These are phyloP conservation scores for Scaptomyza hsui DNA, from an alignment of 1,140 invertebrate species.

Conservation along the genomic window DNA sequence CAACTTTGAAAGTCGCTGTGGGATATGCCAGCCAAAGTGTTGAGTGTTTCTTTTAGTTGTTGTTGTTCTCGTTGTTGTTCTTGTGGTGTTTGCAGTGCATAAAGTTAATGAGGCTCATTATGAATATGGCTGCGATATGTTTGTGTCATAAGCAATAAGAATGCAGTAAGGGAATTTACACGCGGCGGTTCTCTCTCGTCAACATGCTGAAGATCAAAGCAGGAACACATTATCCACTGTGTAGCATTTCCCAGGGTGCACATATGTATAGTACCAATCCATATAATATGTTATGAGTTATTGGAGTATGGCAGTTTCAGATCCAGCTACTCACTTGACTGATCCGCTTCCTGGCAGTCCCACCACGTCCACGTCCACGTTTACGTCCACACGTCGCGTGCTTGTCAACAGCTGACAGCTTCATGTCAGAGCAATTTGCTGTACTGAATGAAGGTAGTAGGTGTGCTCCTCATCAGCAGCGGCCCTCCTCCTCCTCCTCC, in stretches of 20 bases:
- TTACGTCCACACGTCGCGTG: constrained; percentile 39
- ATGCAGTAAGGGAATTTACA: constrained; percentile 60
- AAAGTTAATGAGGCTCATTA: constrained; percentile 79
- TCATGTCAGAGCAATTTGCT: constrained; percentile 81
- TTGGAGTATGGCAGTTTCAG: constrained; percentile 36
- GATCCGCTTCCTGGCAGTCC: constrained; percentile 69
- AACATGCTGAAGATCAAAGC: constrained; percentile 67
- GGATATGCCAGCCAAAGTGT: constrained; percentile 52
- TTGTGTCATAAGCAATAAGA: constrained; percentile 66
- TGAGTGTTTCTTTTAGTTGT: constrained; percentile 41
- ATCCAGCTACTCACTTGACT: constrained; percentile 29
- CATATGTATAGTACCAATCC: constrained; percentile 44
- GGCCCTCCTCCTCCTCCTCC: constrained; percentile 32
- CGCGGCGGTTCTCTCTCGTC: constrained; percentile 53
- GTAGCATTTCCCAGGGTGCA: constrained; percentile 46
- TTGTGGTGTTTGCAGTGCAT: constrained; percentile 54
- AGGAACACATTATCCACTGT: constrained; percentile 2
- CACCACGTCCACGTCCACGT: constrained; percentile 19
- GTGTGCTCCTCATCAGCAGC: constrained; percentile 46
- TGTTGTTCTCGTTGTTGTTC: constrained; percentile 13
- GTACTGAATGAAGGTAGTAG: constrained; percentile 39
- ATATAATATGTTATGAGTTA: constrained; percentile 80
- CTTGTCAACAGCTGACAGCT: constrained; percentile 82
- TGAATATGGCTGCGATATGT: constrained; percentile 79
- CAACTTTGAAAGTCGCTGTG: constrained; percentile 11